Conservation (phyloP, 2,797 vertebrate genomes). For the Gambusia yucatana region DNA sequence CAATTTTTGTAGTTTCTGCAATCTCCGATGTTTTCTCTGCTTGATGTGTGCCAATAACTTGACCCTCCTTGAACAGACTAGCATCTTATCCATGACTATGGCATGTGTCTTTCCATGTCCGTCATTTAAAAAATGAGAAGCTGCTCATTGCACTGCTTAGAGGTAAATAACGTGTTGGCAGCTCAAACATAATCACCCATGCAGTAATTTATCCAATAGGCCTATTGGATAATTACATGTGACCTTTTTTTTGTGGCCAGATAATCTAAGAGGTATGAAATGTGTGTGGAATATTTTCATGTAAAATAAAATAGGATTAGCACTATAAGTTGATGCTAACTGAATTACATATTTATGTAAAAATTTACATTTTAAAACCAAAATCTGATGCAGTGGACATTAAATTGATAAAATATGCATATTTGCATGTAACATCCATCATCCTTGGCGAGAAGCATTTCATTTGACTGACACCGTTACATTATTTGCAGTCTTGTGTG, state of each 20-base stretch:
- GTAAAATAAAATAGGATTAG: conserved; percentile 19
- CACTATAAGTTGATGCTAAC: conserved; percentile 1
- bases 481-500: conserved; percentile 10
- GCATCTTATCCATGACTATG: not conserved
- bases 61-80: not conserved
- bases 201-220: not conserved
- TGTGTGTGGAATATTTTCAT: conserved; percentile 6
- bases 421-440: conserved; percentile 28
- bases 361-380: conserved; percentile 8
- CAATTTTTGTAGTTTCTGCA: not conserved
- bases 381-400: conserved; percentile 4
- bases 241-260: no score
- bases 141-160: not conserved
- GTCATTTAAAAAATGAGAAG: not conserved
- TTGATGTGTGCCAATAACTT: not conserved
- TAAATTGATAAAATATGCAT: conserved; percentile 26
- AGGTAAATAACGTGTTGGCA: not conserved
- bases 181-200: not conserved
- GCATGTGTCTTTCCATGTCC: not conserved
- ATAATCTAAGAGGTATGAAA: not conserved
- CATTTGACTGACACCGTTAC: conserved; percentile 24
- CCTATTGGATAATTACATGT: not conserved
- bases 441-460: not conserved
- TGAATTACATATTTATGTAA: conserved; percentile 4
- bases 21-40: not conserved